Evolutionary conservation across 2,113 vertebrate species (phyloP), one percentile per base, ranked within the genome.

Genomic region (Thamnophis sirtalis): DNA sequence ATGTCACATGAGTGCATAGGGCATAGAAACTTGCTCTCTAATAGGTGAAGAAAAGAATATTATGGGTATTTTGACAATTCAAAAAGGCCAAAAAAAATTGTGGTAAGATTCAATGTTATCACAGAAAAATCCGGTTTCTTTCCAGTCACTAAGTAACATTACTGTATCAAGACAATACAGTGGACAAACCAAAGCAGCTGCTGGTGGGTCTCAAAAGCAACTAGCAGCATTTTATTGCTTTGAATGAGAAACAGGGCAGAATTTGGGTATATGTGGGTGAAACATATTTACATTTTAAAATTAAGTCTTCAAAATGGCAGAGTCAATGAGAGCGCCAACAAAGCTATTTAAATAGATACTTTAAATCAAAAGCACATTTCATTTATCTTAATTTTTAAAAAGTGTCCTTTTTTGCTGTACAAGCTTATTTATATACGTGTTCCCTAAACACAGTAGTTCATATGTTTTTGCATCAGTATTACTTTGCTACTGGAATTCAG

Each of bases 161-260:
- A 97, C 97, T 96, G n/a, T n/a, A 97, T 96, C 94, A 84, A 96
- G 96, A 97, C 97, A 96, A 96, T 96, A 97, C 91, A 97, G 97
- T 88, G 95, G 97, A 97, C 96, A 96, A 95, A 96, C 95, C 95
- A 94, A 96, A 97, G 96, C 96, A 97, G 97, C 96, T 97, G 98
- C 98, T 97, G 96, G 97, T 97, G 96, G 96, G 96, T 94, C 53
- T 96, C 94, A 95, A 97, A 97, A 97, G 97, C 97, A 98, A 98
- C 97, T 96, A 97, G 96, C 95, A 97, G 94, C 95, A 92, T 94
- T 97, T 98, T 98, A 98, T 98, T 98, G 98, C 98, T 98, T 96
- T 94, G 96, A 96, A 94, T 93, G 94, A 95, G 93, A 92, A 91
- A 93, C 19, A 58, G 88, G 93, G 89, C 51, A 95, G 92, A 96